A percentile compares a stretch with the other conserved stretches of the same genome.
These are phyloP conservation scores for Dromococcyx pavoninus DNA, from an alignment of 2,797 vertebrate genomes.

Conservation along the genomic window DNA sequence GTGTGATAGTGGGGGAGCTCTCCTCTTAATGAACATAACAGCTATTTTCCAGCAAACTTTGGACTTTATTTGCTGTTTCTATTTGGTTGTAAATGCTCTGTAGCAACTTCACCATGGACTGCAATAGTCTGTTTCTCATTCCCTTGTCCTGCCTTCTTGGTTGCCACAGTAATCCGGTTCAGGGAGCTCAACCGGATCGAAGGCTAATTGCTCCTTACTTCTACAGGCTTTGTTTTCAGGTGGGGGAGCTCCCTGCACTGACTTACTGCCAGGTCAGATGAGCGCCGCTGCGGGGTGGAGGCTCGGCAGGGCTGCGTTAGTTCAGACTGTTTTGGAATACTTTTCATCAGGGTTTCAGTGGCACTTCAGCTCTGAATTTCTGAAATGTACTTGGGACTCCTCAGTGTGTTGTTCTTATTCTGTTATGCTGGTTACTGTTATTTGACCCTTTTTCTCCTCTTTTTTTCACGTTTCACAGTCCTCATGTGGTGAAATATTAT, in stretches of 20 bases:
- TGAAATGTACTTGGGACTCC: background rate
- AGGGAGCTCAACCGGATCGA: background rate
- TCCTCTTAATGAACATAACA: background rate
- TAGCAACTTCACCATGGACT: background rate
- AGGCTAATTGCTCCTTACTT: background rate
- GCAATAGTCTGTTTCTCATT: background rate
- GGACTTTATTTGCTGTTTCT: background rate
- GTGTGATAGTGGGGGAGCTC: background rate
- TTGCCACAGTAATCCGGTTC: background rate
- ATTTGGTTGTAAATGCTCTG: background rate
- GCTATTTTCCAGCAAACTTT: background rate
- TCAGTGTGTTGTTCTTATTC: background rate
- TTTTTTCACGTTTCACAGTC: constrained; percentile 69
- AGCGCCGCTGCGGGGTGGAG: background rate
- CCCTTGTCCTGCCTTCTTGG: background rate
- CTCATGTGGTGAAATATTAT: constrained; percentile 87
- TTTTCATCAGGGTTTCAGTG: background rate
- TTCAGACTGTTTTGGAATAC: background rate
- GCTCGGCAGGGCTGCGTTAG: background rate
- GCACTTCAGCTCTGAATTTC: background rate
- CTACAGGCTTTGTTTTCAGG: background rate
- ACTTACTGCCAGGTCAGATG: background rate
- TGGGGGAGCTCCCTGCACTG: background rate
- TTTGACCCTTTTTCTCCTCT: background rate
- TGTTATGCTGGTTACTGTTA: background rate